Conservation (phyloP, 2,797 vertebrate genomes). For the Spinus pinus region DNA sequence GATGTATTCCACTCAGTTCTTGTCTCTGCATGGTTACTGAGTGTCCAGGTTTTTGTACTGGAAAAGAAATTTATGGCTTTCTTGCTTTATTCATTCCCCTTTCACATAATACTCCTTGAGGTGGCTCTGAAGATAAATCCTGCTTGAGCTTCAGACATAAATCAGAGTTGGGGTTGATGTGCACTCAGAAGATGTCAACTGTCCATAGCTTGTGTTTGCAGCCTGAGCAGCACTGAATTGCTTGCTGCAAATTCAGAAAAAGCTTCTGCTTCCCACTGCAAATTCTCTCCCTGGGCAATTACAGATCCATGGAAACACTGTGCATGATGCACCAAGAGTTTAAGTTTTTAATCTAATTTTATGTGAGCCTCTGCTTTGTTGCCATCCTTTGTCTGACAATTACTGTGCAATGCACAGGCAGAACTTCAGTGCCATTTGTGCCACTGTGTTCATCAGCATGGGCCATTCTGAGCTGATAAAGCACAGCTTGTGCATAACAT, state of each 20-base stretch:
- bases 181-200: background rate
- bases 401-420: background rate
- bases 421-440: background rate
- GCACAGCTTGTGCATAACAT: background rate
- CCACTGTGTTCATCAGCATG: background rate
- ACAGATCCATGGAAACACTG: conserved; percentile 16
- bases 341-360: conserved; percentile 34
- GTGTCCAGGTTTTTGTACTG: background rate
- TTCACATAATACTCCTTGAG: conserved; percentile 10
- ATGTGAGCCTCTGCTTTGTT: background rate
- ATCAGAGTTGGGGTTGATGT: conserved; percentile 17
- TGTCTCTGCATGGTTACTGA: background rate
- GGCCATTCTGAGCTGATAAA: background rate
- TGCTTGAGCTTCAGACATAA: conserved; percentile 4
- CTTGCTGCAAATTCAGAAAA: background rate
- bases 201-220: background rate
- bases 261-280: background rate
- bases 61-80: conserved; percentile 8
- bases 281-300: background rate
- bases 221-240: background rate
- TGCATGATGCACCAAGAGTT: background rate
- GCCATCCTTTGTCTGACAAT: background rate
- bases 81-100: conserved; percentile 18
- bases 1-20: background rate
- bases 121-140: conserved; percentile 24